Base-by-base conservation (phyloP, 37 sponge, comb jelly and placozoan species). In the Hexactinellida sp. region DNA sequence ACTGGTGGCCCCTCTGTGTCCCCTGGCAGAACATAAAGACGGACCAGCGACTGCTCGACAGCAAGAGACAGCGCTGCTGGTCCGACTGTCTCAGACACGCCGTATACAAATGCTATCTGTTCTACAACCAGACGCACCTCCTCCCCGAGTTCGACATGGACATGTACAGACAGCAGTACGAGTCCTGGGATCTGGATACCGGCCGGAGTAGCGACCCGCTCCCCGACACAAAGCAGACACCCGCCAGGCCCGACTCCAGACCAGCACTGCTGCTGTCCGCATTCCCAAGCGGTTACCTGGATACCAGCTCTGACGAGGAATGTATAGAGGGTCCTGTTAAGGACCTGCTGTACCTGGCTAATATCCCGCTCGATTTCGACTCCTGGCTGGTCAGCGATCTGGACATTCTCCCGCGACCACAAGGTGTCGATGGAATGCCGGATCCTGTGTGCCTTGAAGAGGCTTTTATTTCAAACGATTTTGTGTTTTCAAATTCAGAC, bases 1-100 rank as follows among this genome's bases (percentile, higher is more conserved):
- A 38, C 0, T 96, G 96, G 96, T 96, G 96, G 96, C 96, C 96
- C 3, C 90, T 84, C 0, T 89, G 89, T 30, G 85, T 94, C 0
- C 94, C 96, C 36, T 96, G 94, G 94, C 89, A 92, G 37, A 96
- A 96, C 54, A 88, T 96, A 0, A 83, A 94, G 3, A 92, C 89
- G 30, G 96, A 96, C 54, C 87, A 83, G n/a, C 92, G 96, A 7
- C 55, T 84, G 0, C 83, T 83, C 1, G 91, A 90, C 36, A 87
- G 93, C 36, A 93, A 94, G 90, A 84, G 83, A 24, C 39, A 52
- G 3, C 38, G 88, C 36, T 83, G 89, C 28, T 96, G 96, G 96
- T 92, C 96, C 5, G 92, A 96, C 25, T 87, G 87, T 38, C 87
- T 96, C 39, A 54, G 96, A 37, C 87, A 92, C 84, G 92, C 92